Base-by-base conservation (phyloP, 2,888 invertebrate genomes). In the Phengaris arion region DNA sequence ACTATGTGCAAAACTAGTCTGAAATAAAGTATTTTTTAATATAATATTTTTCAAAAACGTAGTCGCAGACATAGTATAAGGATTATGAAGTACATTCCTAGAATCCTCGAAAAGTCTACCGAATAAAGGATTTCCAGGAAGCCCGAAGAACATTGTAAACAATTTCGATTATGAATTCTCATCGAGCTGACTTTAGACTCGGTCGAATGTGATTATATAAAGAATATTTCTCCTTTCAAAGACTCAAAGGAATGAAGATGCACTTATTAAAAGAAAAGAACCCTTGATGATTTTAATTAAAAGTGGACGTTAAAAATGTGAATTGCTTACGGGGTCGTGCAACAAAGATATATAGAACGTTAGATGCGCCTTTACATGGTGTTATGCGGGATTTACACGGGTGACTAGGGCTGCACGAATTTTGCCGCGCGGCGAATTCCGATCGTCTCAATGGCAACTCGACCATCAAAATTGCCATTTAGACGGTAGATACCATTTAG, bases 251-350 rank as follows among this genome's bases (percentile, higher is more conserved):
- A 48, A 51, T 51, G 51, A 51, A 70, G 48, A 51, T 70, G 51
- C 70, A 70, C 51, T 70, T 51, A 51, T 70, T 69, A 48, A 69
- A 69, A 69, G 46, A 51, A 70, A 69, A 48, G 70, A 51, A 22
- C 70, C 15, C 70, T 70, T 70, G 51, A 70, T 70, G 70, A 70
- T 70, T 70, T 70, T 70, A 70, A 70, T 70, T 70, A 70, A 70
- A 70, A 48, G 22, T 15, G 70, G 51, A 70, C 51, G 48, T 70
- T 13, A 70, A 70, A 70, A 70, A 70, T 51, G 69, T 15, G 12
- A 51, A 54, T 72, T 72, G 54, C 72, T 72, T 54, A 72, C 54
- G 13, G 35, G 22, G 54, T 35, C 72, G 48, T 12, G 35, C 6
- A 12, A 45, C 64, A 64, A 2, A 12, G 64, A 64, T 45, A 64